Conservation (phyloP, 2,797 vertebrate genomes). For the Parotocinclus haroldoi region DNA sequence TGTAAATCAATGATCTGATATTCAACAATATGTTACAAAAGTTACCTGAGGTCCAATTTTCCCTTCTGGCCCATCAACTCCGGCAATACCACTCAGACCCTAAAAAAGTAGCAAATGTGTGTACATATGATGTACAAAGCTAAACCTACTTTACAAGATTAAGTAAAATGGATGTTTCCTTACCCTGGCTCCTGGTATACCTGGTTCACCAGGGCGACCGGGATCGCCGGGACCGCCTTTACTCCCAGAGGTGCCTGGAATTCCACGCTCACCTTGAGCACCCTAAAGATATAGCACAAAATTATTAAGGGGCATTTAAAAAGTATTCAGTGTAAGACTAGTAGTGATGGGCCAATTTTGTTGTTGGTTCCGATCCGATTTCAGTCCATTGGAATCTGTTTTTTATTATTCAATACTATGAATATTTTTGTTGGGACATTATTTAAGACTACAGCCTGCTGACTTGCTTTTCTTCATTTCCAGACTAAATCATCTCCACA, state of each 20-base stretch:
- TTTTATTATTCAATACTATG: too few relatives aligned
- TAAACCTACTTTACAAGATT: background rate
- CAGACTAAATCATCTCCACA: too few relatives aligned
- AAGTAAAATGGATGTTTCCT: conserved; percentile 39
- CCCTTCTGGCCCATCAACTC: conserved; percentile 88
- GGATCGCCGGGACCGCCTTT: conserved; percentile 88
- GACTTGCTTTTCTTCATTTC: too few relatives aligned
- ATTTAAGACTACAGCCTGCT: too few relatives aligned
- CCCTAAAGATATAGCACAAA: conserved; percentile 70
- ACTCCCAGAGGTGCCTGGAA: conserved; percentile 73
- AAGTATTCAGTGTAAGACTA: background rate
- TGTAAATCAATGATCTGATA: too few relatives aligned
- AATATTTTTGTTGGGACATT: too few relatives aligned
- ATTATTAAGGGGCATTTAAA: background rate
- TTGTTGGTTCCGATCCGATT: too few relatives aligned
- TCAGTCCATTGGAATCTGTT: too few relatives aligned
- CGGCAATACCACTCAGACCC: conserved; percentile 90
- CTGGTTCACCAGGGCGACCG: conserved; percentile 89
- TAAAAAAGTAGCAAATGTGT: conserved; percentile 52
- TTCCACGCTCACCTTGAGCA: conserved; percentile 87
- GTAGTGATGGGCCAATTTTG: too few relatives aligned
- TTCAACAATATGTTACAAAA: background rate
- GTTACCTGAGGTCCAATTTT: conserved; percentile 89
- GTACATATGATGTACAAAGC: background rate
- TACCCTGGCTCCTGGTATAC: conserved; percentile 93